These are phyloP conservation scores for Sinopyrophorus schimmeli DNA, from an alignment of 2,888 invertebrate species.

Conservation along the genomic window DNA sequence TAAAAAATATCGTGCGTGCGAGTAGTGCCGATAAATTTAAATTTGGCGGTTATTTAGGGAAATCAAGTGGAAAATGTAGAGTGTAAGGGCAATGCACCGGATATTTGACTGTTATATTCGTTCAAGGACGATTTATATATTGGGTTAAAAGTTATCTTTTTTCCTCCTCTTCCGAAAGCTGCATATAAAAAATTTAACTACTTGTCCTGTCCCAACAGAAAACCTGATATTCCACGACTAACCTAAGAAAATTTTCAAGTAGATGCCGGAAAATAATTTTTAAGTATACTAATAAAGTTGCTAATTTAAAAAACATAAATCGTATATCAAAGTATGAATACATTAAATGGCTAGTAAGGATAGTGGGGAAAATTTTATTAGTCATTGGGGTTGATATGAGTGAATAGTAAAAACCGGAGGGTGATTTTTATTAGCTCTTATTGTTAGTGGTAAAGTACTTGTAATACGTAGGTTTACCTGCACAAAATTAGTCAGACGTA, in stretches of 20 bases:
- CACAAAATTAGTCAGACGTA: too few relatives aligned
- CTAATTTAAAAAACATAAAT: too few relatives aligned
- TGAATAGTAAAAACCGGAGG: not conserved
- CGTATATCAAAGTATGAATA: too few relatives aligned
- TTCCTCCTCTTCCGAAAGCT: too few relatives aligned
- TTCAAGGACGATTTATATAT: slow-evolving; percentile 35
- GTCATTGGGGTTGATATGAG: slow-evolving; percentile 13
- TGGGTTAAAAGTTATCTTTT: slow-evolving; percentile 30
- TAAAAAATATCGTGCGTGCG: slow-evolving; percentile 29
- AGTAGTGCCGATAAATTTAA: slow-evolving; percentile 25
- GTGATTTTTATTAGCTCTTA: slow-evolving; percentile 5
- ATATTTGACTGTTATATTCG: slow-evolving; percentile 27
- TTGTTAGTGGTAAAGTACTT: too few relatives aligned
- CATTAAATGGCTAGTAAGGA: too few relatives aligned
- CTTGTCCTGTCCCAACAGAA: too few relatives aligned
- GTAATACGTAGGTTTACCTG: too few relatives aligned
- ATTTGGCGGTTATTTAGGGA: slow-evolving; percentile 34
- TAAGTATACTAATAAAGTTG: too few relatives aligned
- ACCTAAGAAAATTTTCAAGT: too few relatives aligned
- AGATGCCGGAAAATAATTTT: slow-evolving; percentile 3
- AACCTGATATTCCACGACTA: too few relatives aligned
- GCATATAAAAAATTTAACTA: too few relatives aligned
- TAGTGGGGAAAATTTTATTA: slow-evolving; percentile 22
- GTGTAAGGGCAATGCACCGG: slow-evolving; percentile 34
- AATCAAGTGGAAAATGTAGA: slow-evolving; percentile 22